Percentiles rank a stretch among this genome's conserved stretches.
Conservation (phyloP, 2,888 invertebrate genomes). For the Cerastis leucographa region DNA sequence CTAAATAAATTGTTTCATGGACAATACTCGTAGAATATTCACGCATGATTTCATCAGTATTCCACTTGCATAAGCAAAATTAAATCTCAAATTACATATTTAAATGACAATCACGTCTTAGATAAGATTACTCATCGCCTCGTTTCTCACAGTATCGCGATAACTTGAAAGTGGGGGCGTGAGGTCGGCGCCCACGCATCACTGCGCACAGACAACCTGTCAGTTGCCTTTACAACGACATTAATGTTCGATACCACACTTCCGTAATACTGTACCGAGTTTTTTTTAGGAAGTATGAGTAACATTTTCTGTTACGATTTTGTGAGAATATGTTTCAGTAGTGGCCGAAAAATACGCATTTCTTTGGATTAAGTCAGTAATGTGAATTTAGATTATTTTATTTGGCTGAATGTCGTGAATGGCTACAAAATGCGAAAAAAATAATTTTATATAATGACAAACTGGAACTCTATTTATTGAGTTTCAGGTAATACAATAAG, state of each 20-base stretch:
- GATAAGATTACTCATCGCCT: conserved; percentile 42
- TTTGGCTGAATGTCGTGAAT: background rate
- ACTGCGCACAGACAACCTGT: conserved; percentile 75
- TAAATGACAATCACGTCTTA: conserved; percentile 24
- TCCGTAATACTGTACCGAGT: conserved; percentile 46
- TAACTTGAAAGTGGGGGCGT: conserved; percentile 62
- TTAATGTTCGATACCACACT: conserved; percentile 67
- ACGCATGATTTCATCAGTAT: background rate
- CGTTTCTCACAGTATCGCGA: conserved; percentile 39
- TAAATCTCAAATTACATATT: conserved; percentile 13
- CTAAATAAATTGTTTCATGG: background rate
- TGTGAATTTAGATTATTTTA: background rate
- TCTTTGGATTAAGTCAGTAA: too few species aligned
- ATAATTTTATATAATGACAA: background rate
- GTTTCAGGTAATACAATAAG: background rate
- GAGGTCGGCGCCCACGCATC: conserved; percentile 79
- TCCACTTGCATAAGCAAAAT: background rate
- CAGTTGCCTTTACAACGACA: conserved; percentile 66
- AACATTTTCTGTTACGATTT: background rate
- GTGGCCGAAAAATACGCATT: background rate
- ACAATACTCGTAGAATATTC: background rate
- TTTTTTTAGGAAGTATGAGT: conserved; percentile 32
- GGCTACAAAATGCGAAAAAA: background rate
- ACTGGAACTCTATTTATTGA: background rate
- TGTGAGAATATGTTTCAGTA: background rate